Evolutionary conservation across 2,113 vertebrate genomes (phyloP), one percentile per base, ranked within the genome.

Genomic region (Prunella fulvescens): DNA sequence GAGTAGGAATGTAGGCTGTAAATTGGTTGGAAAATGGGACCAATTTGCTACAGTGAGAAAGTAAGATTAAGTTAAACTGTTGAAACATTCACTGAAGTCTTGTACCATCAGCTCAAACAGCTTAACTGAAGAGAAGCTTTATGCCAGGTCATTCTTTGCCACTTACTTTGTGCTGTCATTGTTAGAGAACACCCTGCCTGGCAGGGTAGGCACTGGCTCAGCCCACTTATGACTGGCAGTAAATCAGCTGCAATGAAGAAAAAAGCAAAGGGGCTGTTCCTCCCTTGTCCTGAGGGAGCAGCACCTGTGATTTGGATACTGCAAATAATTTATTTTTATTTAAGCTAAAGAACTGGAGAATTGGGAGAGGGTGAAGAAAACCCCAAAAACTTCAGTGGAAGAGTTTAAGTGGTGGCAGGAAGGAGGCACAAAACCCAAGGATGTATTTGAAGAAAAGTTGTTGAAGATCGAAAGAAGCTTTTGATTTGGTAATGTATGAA

Each of bases 1-100:
- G 65, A 92, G 47, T 51, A 82, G 66, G 47, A 76, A 65, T 54
- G 57, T 73, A 54, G 57, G 73, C 57, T 2, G 20, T 70, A 95
- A 92, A 94, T 96, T 90, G 81, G 22, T 88, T 72, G 64, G 90
- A 92, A 97, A 95, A 92, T 2, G 0, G 76, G 42, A 86, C 44
- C 53, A 64, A 67, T 86, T 96, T 94, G 25, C 76, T 90, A 64
- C 67, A 53, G 44, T 80, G 79, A 57, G 67, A 64, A 80, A 88
- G 64, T 54, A 42, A 57, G 76, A 40, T 88, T n/a, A 78, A 73
- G 39, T 89, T 88, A 77, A 85, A 78, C 47, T 73, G 31, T 25
- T 86, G 54, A 62, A 79, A 69, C 66, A 14, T 80, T 57, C 66
- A 61, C 31, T 58, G 39, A 62, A 70, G 60, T 29, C 88, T 91